Evolutionary conservation across 2,888 invertebrate genomes (phyloP), one percentile per base, ranked within the genome.

Genomic region (Microplitis manilae): DNA sequence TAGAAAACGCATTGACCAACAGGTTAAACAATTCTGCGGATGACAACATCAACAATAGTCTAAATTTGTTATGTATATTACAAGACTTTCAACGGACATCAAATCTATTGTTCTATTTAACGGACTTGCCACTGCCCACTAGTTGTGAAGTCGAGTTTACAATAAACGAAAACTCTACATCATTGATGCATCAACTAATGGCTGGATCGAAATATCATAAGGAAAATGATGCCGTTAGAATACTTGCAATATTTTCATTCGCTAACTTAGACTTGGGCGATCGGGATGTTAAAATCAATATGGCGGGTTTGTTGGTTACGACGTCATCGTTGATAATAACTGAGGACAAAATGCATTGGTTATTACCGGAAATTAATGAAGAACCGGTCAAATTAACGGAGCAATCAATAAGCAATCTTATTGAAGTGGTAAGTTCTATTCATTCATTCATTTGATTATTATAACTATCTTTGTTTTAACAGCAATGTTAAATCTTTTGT

Each of bases 71-170:
- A 17, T 89, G 90, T 68, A 84, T 93, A 50, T 82, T 93, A 20
- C 91, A 92, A 86, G 92, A 93, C 83, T 90, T 91, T 70, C 87
- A 90, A 69, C 87, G 92, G 73, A 92, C 92, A 1, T 91, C 91
- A 7, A 92, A 91, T 80, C 89, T 93, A 40, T 83, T 92, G 38
- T 85, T 91, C 67, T 91, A 90, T 83, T 86, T 92, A 71, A 90
- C 90, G 79, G 91, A 90, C 80, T 87, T 90, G 73, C 86, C 88
- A 2, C 83, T 92, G 38, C 91, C 92, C 6, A 83, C 86, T 2
- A 87, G 89, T 40, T 92, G 91, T 80, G 89, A 91, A 78, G 86
- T 91, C 1, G 88, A 90, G 9, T 87, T 88, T 64, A 84, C 84
- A 17, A 85, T 91, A 6, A 85, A 90, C 0, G 87, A 90, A 74